Evolutionary conservation across 2,888 invertebrate species (phyloP).

Genomic region (Lasioglossum calceatum): DNA sequence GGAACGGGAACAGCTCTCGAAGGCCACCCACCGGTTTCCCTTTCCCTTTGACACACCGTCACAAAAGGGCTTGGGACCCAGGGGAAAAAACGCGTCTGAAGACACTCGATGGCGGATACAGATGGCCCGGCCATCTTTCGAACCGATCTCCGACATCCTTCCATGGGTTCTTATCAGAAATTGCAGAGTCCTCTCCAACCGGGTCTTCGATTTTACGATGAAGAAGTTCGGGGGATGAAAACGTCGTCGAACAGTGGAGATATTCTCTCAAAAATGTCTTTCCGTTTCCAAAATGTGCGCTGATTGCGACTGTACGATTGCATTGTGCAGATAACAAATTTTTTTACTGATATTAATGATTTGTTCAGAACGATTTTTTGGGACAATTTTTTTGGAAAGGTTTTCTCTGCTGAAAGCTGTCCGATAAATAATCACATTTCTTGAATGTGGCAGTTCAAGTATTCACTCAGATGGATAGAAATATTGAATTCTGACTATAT

Average conservation of each 20-base stretch:
- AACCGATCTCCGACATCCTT: background rate
- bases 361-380: background rate
- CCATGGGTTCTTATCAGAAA: background rate
- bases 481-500: background rate
- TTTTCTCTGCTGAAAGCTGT: background rate
- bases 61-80: constrained; percentile 2
- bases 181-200: background rate
- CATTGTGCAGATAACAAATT: too few species aligned
- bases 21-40: constrained; percentile 33
- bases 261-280: background rate
- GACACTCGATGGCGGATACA: constrained; percentile 44
- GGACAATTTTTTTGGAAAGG: too few species aligned
- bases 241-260: background rate
- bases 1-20: constrained; percentile 61
- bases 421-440: background rate
- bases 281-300: background rate
- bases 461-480: background rate
- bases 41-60: constrained; percentile 16
- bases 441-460: background rate
- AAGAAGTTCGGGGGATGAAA: background rate
- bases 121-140: constrained; percentile 18
- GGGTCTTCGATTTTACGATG: background rate
- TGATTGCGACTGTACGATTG: too few species aligned
- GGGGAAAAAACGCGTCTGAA: constrained; percentile 22
- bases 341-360: background rate